Base-by-base conservation (phyloP, 2,797 vertebrate species). In the Sebastes kiyomatsui region DNA sequence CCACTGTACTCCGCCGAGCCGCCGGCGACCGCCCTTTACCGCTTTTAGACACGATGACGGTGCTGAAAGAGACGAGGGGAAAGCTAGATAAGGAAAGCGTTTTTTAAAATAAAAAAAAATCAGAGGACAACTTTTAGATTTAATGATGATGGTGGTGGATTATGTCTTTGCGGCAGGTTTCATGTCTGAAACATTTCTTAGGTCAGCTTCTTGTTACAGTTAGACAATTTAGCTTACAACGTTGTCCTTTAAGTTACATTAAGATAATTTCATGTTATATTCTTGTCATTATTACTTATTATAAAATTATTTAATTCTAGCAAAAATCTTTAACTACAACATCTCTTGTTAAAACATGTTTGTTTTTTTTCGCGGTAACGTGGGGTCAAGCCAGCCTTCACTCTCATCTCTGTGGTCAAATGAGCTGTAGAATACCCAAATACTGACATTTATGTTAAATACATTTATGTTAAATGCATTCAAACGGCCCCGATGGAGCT, bases 1-100 rank as follows among this genome's bases (percentile, higher is more conserved):
- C 98, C 74, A 98, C 94, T 0, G 98, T 98, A 88, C 97, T 98
- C 76, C 98, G 96, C 14, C 98, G 96, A 22, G 96, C 95, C 23
- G 96, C 95, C 1, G 96, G 94, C n/a, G 96, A 96, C 85, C 97
- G 98, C 73, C 96, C 96, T 88, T 97, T 98, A 7, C 96, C 95
- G 14, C 95, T 95, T 88, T 96, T 98, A 0, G 97, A 94, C 3
- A 96, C 76, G 11, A 91, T 96, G 77, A 96, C 96, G 56, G 95
- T 96, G 84, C 59, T 95, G 16, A 6, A 86, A 76, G 72, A 72
- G 30, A 76, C 3, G 2, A 69, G 20, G 33, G 11, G 27, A 23
- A 27, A 27, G 10, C 4, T 2, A 1, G n/a, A 23, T 16, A 2
- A 28, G 20, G 9, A 20, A 22, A 11, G 3, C 54, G 11, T 22